These are phyloP conservation scores for Cerastoderma edule DNA, from an alignment of 2,888 invertebrate species.

Conservation along the genomic window DNA sequence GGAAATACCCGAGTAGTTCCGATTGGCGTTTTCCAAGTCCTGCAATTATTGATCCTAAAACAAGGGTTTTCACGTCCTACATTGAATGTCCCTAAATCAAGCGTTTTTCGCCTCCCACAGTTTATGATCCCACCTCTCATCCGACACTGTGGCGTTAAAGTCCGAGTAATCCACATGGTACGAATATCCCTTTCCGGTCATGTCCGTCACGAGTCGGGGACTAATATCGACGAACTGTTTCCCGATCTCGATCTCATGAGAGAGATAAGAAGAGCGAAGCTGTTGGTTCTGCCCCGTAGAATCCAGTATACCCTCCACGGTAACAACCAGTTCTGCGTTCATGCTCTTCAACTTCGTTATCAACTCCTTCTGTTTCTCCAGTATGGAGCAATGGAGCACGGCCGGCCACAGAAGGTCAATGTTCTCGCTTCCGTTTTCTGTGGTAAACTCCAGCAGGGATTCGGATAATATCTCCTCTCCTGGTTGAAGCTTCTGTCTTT, in stretches of 20 bases:
- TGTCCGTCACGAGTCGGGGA: slow-evolving; percentile 51
- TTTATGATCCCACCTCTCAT: slow-evolving; percentile 43
- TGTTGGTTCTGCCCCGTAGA: slow-evolving; percentile 73
- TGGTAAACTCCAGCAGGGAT: slow-evolving; percentile 96
- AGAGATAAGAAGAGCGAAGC: slow-evolving; percentile 67
- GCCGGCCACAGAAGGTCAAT: slow-evolving; percentile 98
- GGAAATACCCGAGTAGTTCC: too few species aligned
- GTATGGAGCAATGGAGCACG: slow-evolving; percentile 74
- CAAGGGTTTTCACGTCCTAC: too few species aligned
- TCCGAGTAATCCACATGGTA: slow-evolving; percentile 49
- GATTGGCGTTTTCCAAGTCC: too few species aligned
- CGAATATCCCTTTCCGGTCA: slow-evolving; percentile 30
- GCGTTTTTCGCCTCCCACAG: slow-evolving; percentile 24
- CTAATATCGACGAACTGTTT: slow-evolving; percentile 67
- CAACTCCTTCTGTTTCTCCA: slow-evolving; percentile 86
- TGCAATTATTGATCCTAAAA: too few species aligned
- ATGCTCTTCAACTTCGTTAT: slow-evolving; percentile 93
- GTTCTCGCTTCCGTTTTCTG: slow-evolving; percentile 94
- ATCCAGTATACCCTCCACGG: slow-evolving; percentile 92
- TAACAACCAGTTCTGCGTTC: slow-evolving; percentile 96
- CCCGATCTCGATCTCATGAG: slow-evolving; percentile 69
- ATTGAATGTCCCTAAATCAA: too few species aligned
- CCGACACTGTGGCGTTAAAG: slow-evolving; percentile 39
- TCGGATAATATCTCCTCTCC: slow-evolving; percentile 94
- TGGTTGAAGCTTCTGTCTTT: slow-evolving; percentile 91